phyloP scores from a whole-genome alignment of 1,140 invertebrate species.

The Neelides sp. region DNA sequence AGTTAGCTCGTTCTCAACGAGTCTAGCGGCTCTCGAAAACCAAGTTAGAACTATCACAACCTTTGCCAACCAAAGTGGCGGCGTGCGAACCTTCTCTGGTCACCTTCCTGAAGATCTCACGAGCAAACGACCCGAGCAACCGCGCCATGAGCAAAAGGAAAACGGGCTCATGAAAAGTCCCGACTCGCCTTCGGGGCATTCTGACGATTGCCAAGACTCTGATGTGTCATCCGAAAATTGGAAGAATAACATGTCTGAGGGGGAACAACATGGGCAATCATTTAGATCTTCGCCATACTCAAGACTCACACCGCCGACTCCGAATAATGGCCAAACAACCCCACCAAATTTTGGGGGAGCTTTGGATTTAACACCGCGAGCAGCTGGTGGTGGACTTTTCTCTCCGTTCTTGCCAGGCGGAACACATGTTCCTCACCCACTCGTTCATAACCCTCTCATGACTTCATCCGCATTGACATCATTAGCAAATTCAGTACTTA shows the following conservation, averaged over 20 bases:
- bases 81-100: no score
- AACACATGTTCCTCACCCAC: conserved; percentile 38
- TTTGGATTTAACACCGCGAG: conserved; percentile 44
- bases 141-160: no score
- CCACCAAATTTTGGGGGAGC: conserved; percentile 38
- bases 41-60: conserved; percentile 42
- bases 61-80: conserved; percentile 13
- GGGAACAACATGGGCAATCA: no score
- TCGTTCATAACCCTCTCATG: conserved; percentile 38
- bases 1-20: conserved; percentile 45
- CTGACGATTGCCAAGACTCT: no score
- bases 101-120: no score
- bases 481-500: conserved; percentile 59
- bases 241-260: no score
- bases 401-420: conserved; percentile 49
- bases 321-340: conserved; percentile 20
- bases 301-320: conserved; percentile 42
- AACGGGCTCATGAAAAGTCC: no score
- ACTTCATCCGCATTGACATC: conserved; percentile 53
- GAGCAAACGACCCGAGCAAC: no score
- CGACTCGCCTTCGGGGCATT: no score
- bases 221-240: no score
- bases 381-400: conserved; percentile 32
- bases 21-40: conserved; percentile 59
- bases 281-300: no score